These are phyloP conservation scores for Nycticorax nycticorax DNA, from an alignment of 2,113 vertebrate species.

Conservation along the genomic window DNA sequence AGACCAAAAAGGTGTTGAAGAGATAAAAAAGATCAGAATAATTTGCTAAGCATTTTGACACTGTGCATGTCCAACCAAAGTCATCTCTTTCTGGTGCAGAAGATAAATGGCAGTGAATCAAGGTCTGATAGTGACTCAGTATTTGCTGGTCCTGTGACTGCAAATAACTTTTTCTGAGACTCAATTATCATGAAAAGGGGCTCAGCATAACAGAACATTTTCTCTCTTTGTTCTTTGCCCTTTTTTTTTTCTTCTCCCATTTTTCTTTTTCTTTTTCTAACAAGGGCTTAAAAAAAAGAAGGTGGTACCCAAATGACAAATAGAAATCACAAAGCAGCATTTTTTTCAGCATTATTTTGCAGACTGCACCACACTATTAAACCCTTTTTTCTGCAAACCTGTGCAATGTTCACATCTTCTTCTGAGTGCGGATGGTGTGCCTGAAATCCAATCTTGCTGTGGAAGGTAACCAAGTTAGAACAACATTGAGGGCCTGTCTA, in stretches of 20 bases:
- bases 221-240: background rate
- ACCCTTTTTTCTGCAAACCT: background rate
- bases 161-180: background rate
- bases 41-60: constrained; percentile 16
- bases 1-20: constrained; percentile 1
- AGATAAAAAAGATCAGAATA: constrained; percentile 22
- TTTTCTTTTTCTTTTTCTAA: background rate
- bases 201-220: background rate
- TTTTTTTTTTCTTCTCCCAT: background rate
- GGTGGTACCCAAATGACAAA: background rate
- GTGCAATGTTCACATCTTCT: background rate
- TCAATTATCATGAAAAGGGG: background rate
- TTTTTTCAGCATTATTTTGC: background rate
- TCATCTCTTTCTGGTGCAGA: background rate
- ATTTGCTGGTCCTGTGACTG: background rate
- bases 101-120: background rate
- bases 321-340: background rate
- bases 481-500: accelerated
- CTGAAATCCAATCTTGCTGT: background rate
- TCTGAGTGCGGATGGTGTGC: background rate
- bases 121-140: background rate
- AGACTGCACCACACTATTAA: background rate
- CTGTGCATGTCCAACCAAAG: background rate
- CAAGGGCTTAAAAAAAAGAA: background rate
- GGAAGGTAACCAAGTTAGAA: background rate